phyloP scores from a whole-genome alignment of 2,113 vertebrate genomes.

The Pedetes capensis region DNA sequence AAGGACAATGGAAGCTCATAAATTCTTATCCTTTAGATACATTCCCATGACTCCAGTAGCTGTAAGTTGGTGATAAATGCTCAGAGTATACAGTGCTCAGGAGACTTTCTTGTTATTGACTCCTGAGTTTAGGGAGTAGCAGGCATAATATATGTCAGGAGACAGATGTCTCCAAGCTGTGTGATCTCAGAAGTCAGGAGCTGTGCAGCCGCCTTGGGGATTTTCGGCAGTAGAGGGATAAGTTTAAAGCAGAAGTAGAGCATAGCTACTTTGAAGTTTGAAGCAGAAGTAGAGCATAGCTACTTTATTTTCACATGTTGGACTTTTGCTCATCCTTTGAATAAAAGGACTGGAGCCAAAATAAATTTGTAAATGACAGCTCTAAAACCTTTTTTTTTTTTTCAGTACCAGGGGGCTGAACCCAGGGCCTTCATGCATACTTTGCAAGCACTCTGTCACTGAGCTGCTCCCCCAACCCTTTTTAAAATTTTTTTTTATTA shows the following conservation, averaged over 20 bases:
- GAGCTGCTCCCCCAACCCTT: too few relatives aligned
- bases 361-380: background rate
- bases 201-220: background rate
- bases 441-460: too few relatives aligned
- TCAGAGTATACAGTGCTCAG: background rate
- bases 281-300: background rate
- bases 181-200: background rate
- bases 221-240: background rate
- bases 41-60: background rate
- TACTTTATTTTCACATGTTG: background rate
- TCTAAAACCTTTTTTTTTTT: too few relatives aligned
- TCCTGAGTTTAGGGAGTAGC: background rate
- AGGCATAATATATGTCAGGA: background rate
- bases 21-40: background rate
- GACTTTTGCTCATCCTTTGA: background rate
- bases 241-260: background rate
- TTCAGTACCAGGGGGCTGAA: too few relatives aligned
- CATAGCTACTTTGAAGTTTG: background rate
- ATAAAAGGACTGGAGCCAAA: conserved; percentile 5
- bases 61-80: background rate
- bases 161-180: background rate
- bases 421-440: too few relatives aligned
- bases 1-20: background rate
- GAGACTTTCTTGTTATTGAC: background rate
- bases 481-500: too few relatives aligned